Evolutionary conservation across 2,113 vertebrate genomes (phyloP).

Genomic region (Motacilla tschutschensis): DNA sequence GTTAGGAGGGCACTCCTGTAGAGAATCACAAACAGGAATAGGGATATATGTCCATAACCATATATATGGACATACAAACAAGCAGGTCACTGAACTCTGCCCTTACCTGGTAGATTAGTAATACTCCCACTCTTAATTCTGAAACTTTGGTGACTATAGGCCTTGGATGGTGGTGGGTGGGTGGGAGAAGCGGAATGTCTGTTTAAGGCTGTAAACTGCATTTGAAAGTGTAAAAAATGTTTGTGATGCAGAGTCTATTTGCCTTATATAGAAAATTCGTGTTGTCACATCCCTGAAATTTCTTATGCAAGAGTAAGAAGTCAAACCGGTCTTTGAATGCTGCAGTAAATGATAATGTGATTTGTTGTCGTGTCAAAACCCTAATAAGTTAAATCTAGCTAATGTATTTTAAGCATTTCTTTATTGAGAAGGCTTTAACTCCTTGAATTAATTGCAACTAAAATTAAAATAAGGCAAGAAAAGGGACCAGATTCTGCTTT

Average conservation of each 20-base stretch:
- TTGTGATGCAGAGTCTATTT: conserved; percentile 17
- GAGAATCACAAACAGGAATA: neutral
- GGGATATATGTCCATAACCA: neutral
- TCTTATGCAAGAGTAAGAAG: conserved; percentile 26
- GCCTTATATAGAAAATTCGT: conserved; percentile 8
- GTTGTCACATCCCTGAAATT: neutral
- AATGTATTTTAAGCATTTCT: neutral
- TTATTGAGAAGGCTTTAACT: neutral
- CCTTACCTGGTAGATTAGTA: neutral
- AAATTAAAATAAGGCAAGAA: neutral
- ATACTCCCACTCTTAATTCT: conserved; percentile 2
- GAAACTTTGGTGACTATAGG: neutral
- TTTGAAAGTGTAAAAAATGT: conserved; percentile 28
- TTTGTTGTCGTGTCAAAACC: neutral
- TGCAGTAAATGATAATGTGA: neutral
- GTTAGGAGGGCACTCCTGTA: neutral
- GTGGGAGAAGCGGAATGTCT: conserved; percentile 14
- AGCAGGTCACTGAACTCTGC: neutral
- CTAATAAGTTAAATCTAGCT: neutral
- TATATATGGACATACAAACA: too few species aligned
- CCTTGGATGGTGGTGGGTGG: neutral
- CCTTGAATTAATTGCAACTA: neutral
- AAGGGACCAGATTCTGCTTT: neutral
- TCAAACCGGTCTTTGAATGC: neutral
- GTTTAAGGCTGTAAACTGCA: conserved; percentile 19